Base-by-base conservation (phyloP, 2,113 vertebrate genomes). In the Egretta garzetta region DNA sequence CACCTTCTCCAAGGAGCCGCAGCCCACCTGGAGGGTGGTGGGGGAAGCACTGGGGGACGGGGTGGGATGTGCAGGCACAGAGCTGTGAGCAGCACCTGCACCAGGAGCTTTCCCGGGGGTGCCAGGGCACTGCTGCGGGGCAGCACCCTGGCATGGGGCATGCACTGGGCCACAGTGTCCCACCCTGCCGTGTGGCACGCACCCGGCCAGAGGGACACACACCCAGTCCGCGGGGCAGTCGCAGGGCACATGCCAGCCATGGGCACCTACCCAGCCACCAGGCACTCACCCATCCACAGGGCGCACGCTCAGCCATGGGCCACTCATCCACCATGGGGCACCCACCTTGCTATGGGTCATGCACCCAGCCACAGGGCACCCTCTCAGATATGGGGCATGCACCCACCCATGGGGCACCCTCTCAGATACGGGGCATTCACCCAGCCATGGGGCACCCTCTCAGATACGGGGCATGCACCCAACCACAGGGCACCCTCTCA, bases 1-100 rank as follows among this genome's bases (percentile, higher is more conserved):
- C 9, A 7, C 19, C 26, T 76, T 53, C 70, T 66, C 15, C n/a
- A 26, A 37, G 37, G 63, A 81, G 45, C 30, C 1, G 0, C 37
- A 21, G 64, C 39, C 58, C 1, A 1, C 15, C 33, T 0, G 2
- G 59, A 24, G 24, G 5, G 8, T 14, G 17, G 14, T 0, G 2
- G 28, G 15, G 28, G 16, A 35, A 39, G 26, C 33, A 32, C 33
- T 10, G 9, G 9, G 39, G 28, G 12, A 5, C 22, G 11, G 26
- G 33, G 30, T 24, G 41, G 64, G 49, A 22, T 30, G 39, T 0
- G 2, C 15, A 10, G 47, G 53, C 16, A 14, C 55, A 30, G 52
- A 30, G 12, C 35, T 37, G 22, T n/a, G 33, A 37, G 67, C 30
- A 22, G 45, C 33, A 23, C 52, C 35, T n/a, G 28, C 43, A 15